Conservation (phyloP, 2,113 vertebrate genomes). For the Cyphomyrus discorhynchus region DNA sequence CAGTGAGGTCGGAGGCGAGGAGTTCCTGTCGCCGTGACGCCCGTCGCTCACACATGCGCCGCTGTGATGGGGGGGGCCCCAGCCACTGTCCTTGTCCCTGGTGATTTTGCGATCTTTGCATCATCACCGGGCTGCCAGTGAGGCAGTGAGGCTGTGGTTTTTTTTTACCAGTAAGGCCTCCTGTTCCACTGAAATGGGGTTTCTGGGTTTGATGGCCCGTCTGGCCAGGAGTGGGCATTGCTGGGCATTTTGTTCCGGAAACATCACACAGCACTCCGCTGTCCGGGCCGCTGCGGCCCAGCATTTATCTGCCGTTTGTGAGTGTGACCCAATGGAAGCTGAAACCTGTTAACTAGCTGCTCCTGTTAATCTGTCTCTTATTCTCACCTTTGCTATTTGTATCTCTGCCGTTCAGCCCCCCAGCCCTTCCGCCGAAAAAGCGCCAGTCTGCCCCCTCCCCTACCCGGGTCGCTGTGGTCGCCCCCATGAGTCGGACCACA, state of each 20-base stretch:
- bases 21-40: not conserved
- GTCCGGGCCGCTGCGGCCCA: not conserved
- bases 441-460: conserved; percentile 88
- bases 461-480: conserved; percentile 86
- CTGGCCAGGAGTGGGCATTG: not conserved
- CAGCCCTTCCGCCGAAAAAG: conserved; percentile 90
- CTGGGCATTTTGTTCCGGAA: not conserved
- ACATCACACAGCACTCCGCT: not conserved
- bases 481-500: conserved; percentile 86
- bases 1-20: not conserved
- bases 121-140: conserved; percentile 50
- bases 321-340: not conserved
- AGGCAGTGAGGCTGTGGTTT: conserved; percentile 30
- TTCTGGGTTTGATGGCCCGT: not conserved
- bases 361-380: not conserved
- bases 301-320: not conserved
- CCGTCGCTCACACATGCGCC: not conserved
- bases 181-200: conserved; percentile 10
- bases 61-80: not conserved
- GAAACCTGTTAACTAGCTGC: not conserved
- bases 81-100: conserved; percentile 36
- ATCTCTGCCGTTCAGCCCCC: conserved; percentile 60
- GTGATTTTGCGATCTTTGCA: conserved; percentile 40
- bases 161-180: conserved; percentile 33
- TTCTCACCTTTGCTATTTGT: not conserved